Percentiles rank a stretch among this genome's conserved stretches.
phyloP scores from a whole-genome alignment of 2,113 vertebrate species.

The Halcyon senegalensis region DNA sequence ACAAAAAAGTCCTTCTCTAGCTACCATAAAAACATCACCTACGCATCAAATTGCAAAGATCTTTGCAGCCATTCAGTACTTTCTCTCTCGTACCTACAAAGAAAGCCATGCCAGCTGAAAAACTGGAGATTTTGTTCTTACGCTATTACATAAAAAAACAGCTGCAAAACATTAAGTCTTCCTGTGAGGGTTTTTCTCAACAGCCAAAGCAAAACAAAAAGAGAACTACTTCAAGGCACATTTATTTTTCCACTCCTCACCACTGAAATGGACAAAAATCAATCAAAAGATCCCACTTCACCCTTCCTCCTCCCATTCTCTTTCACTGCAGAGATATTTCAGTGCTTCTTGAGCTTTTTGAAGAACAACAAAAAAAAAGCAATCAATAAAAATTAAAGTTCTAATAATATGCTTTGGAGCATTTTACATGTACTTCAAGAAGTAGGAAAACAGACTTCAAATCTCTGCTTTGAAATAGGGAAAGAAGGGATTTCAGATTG shows the following conservation, averaged over 20 bases:
- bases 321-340: not conserved
- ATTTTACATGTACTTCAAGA: not conserved
- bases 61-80: not conserved
- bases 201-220: not conserved
- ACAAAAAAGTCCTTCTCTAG: not conserved
- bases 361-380: no score
- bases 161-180: not conserved
- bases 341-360: not conserved
- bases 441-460: not conserved
- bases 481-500: not conserved
- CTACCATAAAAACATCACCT: not conserved
- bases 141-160: not conserved
- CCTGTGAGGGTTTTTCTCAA: not conserved
- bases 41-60: not conserved
- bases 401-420: not conserved
- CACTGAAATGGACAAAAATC: not conserved
- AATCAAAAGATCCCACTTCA: not conserved
- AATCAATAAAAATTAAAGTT: conserved; percentile 1
- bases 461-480: not conserved
- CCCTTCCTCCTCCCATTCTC: not conserved
- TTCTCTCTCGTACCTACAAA: not conserved
- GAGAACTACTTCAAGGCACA: not conserved
- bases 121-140: not conserved
- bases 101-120: not conserved
- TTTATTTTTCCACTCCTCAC: not conserved